Evolutionary conservation across 2,888 invertebrate genomes (phyloP).

Genomic region (Baronia brevicornis): DNA sequence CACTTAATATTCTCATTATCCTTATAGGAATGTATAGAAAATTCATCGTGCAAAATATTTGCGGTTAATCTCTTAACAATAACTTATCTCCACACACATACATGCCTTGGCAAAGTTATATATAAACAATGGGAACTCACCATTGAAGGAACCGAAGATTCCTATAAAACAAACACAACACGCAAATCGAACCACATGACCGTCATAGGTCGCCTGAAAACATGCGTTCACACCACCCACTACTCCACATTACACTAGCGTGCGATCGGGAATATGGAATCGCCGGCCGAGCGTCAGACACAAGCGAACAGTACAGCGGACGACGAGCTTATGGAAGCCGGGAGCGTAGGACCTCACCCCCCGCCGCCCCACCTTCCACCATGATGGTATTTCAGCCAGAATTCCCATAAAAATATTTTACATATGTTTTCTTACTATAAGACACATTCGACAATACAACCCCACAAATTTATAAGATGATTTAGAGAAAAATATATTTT

Average conservation of each 20-base stretch:
- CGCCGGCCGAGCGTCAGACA: constrained; percentile 15
- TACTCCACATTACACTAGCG: constrained; percentile 24
- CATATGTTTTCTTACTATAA: no score
- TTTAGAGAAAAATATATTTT: no score
- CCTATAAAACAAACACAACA: constrained; percentile 24
- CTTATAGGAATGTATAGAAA: no score
- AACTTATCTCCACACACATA: background rate
- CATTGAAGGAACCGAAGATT: constrained; percentile 31
- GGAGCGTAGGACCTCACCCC: constrained; percentile 20
- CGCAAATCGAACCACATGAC: constrained; percentile 18
- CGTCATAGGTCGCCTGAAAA: constrained; percentile 9
- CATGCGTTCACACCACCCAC: constrained; percentile 19
- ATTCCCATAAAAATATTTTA: constrained; percentile 59
- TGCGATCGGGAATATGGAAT: constrained; percentile 23
- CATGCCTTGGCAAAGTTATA: constrained; percentile 2
- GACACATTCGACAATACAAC: no score
- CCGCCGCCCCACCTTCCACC: constrained; percentile 25
- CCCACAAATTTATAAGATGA: no score
- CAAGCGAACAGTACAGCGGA: constrained; percentile 33
- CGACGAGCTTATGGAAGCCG: constrained; percentile 41
- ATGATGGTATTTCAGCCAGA: constrained; percentile 35
- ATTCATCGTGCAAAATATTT: no score
- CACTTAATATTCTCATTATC: no score
- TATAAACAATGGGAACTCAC: constrained; percentile 22
- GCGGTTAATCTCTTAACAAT: background rate